These are phyloP conservation scores for Alligator sinensis DNA, from an alignment of 2,113 vertebrate genomes.

Conservation along the genomic window DNA sequence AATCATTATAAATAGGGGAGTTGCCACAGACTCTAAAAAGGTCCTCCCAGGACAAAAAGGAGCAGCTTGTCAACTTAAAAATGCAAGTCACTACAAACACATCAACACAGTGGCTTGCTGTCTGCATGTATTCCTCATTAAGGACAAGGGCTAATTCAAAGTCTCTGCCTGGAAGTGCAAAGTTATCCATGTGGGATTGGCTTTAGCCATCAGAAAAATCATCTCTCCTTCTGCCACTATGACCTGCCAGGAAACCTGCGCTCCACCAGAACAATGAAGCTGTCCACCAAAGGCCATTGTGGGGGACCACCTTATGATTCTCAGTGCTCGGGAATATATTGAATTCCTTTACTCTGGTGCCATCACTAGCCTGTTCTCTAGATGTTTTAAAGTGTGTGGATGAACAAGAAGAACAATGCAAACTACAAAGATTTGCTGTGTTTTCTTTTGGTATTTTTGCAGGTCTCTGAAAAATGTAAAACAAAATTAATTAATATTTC, in stretches of 20 bases:
- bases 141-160: not conserved
- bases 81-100: not conserved
- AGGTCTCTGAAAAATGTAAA: slow-evolving; percentile 31
- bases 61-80: not conserved
- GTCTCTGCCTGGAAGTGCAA: not conserved
- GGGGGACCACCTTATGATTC: fast-evolving
- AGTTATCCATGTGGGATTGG: not conserved
- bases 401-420: not conserved
- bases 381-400: not conserved
- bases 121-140: not conserved
- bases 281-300: not conserved
- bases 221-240: not conserved
- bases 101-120: not conserved
- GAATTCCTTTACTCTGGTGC: not conserved
- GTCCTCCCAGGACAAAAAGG: not conserved
- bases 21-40: fast-evolving
- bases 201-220: not conserved
- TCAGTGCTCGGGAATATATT: fast-evolving
- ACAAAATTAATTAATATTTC: slow-evolving; percentile 37
- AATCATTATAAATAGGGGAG: not conserved
- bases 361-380: not conserved
- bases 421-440: not conserved
- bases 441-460: not conserved
- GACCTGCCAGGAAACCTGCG: not conserved
- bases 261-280: fast-evolving